Evolutionary conservation across 2,113 vertebrate species (phyloP), one percentile per base, ranked within the genome.

Genomic region (Bambusicola thoracicus): DNA sequence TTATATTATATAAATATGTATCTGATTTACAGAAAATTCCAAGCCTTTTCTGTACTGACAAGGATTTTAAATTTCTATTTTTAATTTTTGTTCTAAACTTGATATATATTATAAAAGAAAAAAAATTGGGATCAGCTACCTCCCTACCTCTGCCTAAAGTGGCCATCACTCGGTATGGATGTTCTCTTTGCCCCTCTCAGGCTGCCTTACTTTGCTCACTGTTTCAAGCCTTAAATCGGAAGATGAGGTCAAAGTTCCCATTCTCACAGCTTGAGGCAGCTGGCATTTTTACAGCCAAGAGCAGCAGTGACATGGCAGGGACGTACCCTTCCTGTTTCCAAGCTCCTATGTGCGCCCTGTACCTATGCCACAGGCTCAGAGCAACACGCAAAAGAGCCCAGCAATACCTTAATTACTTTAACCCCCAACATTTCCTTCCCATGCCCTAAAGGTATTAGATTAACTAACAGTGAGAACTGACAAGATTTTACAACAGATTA

Each of bases 261-360:
- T 38, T 77, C 34, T 22, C 25, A 8, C 3, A 36, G 75, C 44
- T 73, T 9, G 40, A 74, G 87, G 8, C 2, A 22, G 4, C 3
- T 9, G 1, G 0, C 11, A 1, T 58, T 66, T 93, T 58, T 18
- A 68, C 2, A 21, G 70, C 2, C 8, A 36, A 41, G 10, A n/a
- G 2, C 32, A 4, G 44, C 5, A 7, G 1, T 16, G 79, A 5
- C 21, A 68, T 0, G n/a, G 30, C 8, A 61, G 58, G 29, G 44
- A 58, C 22, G 21, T 6, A 25, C 24, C 17, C 41, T 32, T 11
- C 59, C 44, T 34, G 36, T 29, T 63, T 74, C 63, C 41, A 56
- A 27, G 67, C 72, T 86, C 13, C 24, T 8, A 19, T 29, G 3
- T 2, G 58, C 46, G 10, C 8, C 13, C 22, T 13, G 27, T n/a